These are phyloP conservation scores for Meta bourneti DNA, from an alignment of 2,888 invertebrate genomes.

Conservation along the genomic window DNA sequence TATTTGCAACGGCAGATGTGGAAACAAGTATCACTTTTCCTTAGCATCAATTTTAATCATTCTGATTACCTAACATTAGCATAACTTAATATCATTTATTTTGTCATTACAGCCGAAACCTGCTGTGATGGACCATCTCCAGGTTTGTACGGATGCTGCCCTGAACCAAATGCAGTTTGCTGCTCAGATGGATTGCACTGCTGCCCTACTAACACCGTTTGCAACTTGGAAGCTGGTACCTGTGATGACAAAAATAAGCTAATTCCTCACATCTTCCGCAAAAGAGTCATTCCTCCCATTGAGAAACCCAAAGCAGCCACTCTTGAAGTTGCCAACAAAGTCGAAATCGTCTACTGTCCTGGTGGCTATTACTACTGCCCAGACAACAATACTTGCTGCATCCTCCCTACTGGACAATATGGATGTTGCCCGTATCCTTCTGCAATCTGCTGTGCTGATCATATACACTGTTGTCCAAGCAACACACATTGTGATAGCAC, in stretches of 20 bases:
- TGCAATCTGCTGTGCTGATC: slow-evolving; percentile 58
- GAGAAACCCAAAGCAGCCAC: background rate
- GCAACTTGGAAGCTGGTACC: slow-evolving; percentile 33
- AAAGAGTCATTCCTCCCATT: background rate
- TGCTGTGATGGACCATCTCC: slow-evolving; percentile 49
- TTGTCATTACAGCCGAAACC: slow-evolving; percentile 33
- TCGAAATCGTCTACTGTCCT: slow-evolving; percentile 58
- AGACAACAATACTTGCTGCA: slow-evolving; percentile 50
- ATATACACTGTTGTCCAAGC: slow-evolving; percentile 57
- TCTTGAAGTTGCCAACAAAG: slow-evolving; percentile 18
- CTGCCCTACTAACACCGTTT: slow-evolving; percentile 47
- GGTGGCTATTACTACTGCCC: slow-evolving; percentile 54
- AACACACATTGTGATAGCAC: slow-evolving; percentile 54
- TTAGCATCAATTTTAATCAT: background rate
- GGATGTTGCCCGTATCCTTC: slow-evolving; percentile 61
- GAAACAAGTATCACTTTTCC: background rate
- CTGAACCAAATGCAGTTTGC: slow-evolving; percentile 58
- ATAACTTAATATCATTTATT: background rate
- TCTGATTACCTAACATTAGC: background rate
- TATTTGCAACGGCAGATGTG: background rate
- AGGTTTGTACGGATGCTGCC: slow-evolving; percentile 48
- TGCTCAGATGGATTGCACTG: slow-evolving; percentile 64
- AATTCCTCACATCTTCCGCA: slow-evolving; percentile 15
- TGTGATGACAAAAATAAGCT: slow-evolving; percentile 27
- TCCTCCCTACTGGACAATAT: slow-evolving; percentile 37